A percentile compares a stretch with the other conserved stretches of the same genome.
Conservation (phyloP, 2,888 invertebrate genomes). For the Mythimna vitellina region DNA sequence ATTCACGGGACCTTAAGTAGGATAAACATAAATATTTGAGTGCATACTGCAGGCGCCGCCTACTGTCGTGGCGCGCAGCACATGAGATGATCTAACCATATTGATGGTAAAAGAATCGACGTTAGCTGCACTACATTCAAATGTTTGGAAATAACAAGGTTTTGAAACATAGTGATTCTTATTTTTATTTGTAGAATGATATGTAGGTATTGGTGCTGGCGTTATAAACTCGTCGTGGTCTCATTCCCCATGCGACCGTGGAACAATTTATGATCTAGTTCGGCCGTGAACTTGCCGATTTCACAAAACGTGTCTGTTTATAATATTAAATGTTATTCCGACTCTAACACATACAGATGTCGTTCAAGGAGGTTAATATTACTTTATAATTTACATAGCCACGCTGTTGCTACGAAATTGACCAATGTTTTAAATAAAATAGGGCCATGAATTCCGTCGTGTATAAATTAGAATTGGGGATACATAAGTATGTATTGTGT, state of each 20-base stretch:
- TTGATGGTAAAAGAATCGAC: background rate
- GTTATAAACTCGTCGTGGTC: background rate
- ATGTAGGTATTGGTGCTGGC: background rate
- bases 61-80: background rate
- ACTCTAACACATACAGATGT: constrained; percentile 26
- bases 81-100: background rate
- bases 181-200: background rate
- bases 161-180: background rate
- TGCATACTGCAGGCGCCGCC: background rate
- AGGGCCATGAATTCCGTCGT: constrained; percentile 25
- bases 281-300: constrained; percentile 62
- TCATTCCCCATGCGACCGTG: constrained; percentile 13
- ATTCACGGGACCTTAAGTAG: background rate
- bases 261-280: constrained; percentile 39
- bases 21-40: background rate
- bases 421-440: constrained; percentile 27
- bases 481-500: constrained; percentile 14
- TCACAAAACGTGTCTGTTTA: constrained; percentile 52
- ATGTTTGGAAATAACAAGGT: background rate
- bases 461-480: constrained; percentile 48
- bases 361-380: constrained; percentile 48
- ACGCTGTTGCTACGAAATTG: constrained; percentile 47
- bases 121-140: background rate
- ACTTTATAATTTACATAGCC: constrained; percentile 49
- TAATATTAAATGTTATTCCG: constrained; percentile 42